phyloP scores from a whole-genome alignment of 2,797 vertebrate species.

The Thamnophis elegans region DNA sequence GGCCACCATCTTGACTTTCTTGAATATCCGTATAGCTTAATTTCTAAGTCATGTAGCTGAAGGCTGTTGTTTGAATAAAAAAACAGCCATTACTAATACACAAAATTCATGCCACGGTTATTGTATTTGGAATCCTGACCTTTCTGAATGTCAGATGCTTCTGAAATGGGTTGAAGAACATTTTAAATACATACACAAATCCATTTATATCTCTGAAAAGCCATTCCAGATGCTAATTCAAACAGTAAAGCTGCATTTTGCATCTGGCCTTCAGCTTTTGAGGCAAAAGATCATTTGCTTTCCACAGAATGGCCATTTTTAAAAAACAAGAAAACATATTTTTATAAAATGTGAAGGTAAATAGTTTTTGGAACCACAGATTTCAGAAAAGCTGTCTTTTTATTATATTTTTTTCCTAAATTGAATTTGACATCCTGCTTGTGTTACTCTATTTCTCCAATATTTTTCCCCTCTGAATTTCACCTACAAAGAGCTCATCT shows the following conservation, averaged over 20 bases:
- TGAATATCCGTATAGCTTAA: not conserved
- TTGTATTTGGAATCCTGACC: not conserved
- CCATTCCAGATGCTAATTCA: not conserved
- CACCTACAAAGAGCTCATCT: not conserved
- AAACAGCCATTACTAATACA: no score
- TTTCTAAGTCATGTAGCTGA: not conserved
- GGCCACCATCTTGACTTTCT: not conserved
- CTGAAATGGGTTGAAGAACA: not conserved
- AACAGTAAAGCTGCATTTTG: not conserved
- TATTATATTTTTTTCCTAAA: not conserved
- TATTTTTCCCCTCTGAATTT: not conserved
- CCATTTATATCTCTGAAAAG: not conserved
- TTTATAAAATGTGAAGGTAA: not conserved
- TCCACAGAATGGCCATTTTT: conserved; percentile 6
- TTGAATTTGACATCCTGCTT: not conserved
- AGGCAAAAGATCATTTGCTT: conserved; percentile 19
- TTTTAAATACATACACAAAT: not conserved
- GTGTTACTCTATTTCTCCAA: not conserved
- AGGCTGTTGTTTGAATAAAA: not conserved
- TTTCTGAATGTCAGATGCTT: not conserved
- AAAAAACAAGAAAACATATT: not conserved
- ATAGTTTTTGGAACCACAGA: not conserved
- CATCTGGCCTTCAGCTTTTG: not conserved
- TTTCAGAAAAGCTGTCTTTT: conserved; percentile 24
- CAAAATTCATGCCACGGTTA: not conserved